A percentile compares a stretch with the other conserved stretches of the same genome.
Evolutionary conservation across 2,797 vertebrate genomes (phyloP).

Genomic region (Enteromius unitaeniatus): DNA sequence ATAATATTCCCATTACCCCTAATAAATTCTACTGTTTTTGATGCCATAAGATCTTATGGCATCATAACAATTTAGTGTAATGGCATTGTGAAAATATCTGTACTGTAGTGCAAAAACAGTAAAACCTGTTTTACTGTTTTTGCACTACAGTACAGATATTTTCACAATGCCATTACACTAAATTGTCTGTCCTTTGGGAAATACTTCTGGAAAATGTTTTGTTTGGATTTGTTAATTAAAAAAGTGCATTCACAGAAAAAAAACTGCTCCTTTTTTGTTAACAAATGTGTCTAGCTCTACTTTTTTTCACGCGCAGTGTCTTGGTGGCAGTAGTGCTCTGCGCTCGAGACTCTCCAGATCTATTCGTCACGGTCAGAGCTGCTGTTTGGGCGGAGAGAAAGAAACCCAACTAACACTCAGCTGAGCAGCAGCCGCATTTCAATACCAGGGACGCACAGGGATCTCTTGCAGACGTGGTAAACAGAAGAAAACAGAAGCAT

Average conservation of each 20-base stretch:
- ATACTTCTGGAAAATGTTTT: background rate
- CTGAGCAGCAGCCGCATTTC: background rate
- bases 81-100: no score
- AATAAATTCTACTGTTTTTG: no score
- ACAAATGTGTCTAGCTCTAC: background rate
- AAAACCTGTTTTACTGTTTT: no score
- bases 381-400: constrained; percentile 75
- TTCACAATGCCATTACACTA: background rate
- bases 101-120: no score
- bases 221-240: background rate
- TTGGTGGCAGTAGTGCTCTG: constrained; percentile 74
- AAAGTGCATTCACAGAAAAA: background rate
- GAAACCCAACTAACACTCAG: background rate
- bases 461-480: background rate
- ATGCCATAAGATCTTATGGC: no score
- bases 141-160: no score
- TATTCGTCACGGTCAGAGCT: constrained; percentile 60
- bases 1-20: no score
- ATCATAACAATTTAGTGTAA: no score
- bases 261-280: background rate
- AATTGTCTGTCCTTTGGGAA: background rate
- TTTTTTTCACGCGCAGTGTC: background rate
- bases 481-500: background rate
- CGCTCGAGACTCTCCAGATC: constrained; percentile 54
- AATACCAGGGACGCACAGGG: background rate